Evolutionary conservation across 2,888 invertebrate species (phyloP).

Genomic region (Clostera curtula): DNA sequence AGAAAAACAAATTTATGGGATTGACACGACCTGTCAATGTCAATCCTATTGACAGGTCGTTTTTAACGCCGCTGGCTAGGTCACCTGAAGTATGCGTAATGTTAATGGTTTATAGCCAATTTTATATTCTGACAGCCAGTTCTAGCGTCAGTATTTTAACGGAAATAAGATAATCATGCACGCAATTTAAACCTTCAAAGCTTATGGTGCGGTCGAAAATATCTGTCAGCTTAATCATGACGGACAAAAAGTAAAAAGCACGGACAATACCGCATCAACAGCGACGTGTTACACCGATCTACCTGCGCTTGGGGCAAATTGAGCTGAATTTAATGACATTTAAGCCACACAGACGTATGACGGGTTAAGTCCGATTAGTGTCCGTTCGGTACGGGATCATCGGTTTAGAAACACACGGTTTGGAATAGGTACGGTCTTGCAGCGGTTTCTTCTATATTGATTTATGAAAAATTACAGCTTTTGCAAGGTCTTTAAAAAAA

Average conservation of each 20-base stretch:
- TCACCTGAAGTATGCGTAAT: too few species aligned
- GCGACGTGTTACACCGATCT: constrained; percentile 32
- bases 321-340: constrained; percentile 50
- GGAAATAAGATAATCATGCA: not conserved
- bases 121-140: too few species aligned
- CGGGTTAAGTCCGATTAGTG: constrained; percentile 41
- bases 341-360: constrained; percentile 36
- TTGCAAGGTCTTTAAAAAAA: too few species aligned
- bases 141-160: too few species aligned
- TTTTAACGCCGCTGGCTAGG: too few species aligned
- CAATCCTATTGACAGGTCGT: too few species aligned
- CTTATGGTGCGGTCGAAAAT: constrained; percentile 10
- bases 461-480: too few species aligned
- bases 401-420: constrained; percentile 17
- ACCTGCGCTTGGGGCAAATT: constrained; percentile 36
- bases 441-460: too few species aligned
- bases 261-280: constrained; percentile 25
- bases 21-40: too few species aligned
- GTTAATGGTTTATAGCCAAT: too few species aligned
- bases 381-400: constrained; percentile 40
- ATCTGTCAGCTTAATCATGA: constrained; percentile 3
- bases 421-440: constrained; percentile 1
- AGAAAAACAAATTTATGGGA: too few species aligned
- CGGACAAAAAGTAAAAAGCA: constrained; percentile 3
- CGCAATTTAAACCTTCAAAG: constrained; percentile 13